Evolutionary conservation across 2,797 vertebrate genomes (phyloP), one percentile per base, ranked within the genome.

Genomic region (Neostethus bicornis): DNA sequence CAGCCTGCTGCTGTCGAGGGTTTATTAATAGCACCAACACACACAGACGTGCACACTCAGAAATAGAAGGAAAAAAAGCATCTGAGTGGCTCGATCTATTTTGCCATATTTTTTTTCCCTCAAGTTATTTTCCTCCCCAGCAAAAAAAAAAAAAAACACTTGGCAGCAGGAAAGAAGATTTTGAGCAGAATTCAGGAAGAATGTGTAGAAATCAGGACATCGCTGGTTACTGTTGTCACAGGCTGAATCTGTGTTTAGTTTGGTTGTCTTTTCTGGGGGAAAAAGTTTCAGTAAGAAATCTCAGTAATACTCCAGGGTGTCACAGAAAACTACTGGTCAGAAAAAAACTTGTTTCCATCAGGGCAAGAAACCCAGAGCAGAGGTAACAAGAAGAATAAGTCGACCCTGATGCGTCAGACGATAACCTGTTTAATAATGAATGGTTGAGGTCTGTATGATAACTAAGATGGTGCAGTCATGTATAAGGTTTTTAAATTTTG

Each of bases 1-100:
- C 51, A 68, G 51, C 31, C 48, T 39, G 61, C 42, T 29, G 25
- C 9, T 64, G 71, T 57, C 69, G 51, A 13, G 61, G 14, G 72
- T 68, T 59, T 85, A 80, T 80, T 83, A 82, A 85, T 81, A 85
- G 83, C 61, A 66, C 49, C 32, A 38, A 61, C 55, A 24, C 67
- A 68, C 59, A 59, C 49, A 24, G 50, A 23, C 23, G 16, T 14
- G 45, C 44, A 69, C 45, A 49, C 61, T 69, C 60, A 52, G 58
- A 72, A 79, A 73, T 51, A 75, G 62, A 77, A 72, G 41, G 65
- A 39, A 9, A 8, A 65, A 81, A 73, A 68, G 55, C 51, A 66
- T 70, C 21, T 17, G 26, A 52, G 63, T 58, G 25, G 23, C 59
- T 23, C 39, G 29, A 38, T 45, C 32, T 54, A n/a, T 49, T 54